Conservation (phyloP, 2,113 vertebrate species). For the Myotis brandtii region DNA sequence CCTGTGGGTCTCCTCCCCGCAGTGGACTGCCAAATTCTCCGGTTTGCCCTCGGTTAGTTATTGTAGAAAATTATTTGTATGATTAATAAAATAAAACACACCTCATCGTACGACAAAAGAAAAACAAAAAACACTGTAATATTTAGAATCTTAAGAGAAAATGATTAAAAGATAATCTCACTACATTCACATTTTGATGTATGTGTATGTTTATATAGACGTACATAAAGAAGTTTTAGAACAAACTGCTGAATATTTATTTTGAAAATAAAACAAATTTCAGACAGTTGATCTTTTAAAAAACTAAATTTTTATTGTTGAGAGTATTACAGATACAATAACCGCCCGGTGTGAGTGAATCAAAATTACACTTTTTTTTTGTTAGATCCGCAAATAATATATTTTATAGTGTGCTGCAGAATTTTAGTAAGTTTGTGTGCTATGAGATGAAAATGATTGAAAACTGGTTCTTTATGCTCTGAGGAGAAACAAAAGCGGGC, state of each 20-base stretch:
- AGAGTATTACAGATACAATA: no score
- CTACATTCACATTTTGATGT: not conserved
- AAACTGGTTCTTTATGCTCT: no score
- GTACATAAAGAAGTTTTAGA: not conserved
- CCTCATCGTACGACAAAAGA: conserved; percentile 53
- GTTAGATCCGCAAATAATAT: no score
- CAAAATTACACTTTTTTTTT: no score
- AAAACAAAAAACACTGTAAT: not conserved
- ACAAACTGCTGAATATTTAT: conserved; percentile 15
- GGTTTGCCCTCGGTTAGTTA: conserved; percentile 73
- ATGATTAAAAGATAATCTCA: not conserved
- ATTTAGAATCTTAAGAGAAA: conserved; percentile 35
- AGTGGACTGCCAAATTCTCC: conserved; percentile 77
- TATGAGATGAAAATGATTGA: no score
- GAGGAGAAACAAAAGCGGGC: no score
- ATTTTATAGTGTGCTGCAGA: no score
- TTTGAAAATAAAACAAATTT: conserved; percentile 58
- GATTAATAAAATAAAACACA: conserved; percentile 78
- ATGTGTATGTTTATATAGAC: not conserved
- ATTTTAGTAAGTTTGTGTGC: no score
- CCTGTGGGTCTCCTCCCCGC: conserved; percentile 45
- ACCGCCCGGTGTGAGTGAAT: no score
- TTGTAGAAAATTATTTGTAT: conserved; percentile 80
- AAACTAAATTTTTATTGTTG: no score
- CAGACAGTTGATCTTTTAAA: not conserved